Conservation (phyloP, 2,888 invertebrate species). For the Melieria omissa region DNA sequence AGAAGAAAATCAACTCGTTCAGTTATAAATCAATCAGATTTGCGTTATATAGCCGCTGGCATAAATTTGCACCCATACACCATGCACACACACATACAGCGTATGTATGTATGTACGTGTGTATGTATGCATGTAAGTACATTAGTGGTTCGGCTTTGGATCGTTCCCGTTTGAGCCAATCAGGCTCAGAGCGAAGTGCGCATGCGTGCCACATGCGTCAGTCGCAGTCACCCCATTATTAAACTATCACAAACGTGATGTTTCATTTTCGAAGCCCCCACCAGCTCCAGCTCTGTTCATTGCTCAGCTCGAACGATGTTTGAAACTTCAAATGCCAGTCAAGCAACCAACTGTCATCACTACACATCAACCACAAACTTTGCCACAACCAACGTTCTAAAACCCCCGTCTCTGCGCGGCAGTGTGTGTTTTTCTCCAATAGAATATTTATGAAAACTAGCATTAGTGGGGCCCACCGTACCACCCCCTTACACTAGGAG, state of each 20-base stretch:
- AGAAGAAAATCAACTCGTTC: constrained; percentile 29
- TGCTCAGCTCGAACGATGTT: too few relatives aligned
- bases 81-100: background rate
- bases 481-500: background rate
- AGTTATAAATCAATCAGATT: constrained; percentile 62
- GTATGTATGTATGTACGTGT: background rate
- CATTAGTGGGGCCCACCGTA: constrained; percentile 12
- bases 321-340: background rate
- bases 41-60: constrained; percentile 51
- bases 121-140: background rate
- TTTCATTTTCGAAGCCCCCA: constrained; percentile 41
- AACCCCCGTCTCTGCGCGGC: background rate
- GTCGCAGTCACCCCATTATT: constrained; percentile 23
- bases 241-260: constrained; percentile 44
- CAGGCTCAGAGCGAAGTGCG: background rate
- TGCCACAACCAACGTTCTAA: background rate
- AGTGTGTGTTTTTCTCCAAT: constrained; percentile 23
- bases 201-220: background rate
- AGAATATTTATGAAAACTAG: constrained; percentile 32
- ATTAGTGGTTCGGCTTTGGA: too few relatives aligned
- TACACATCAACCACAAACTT: constrained; percentile 13
- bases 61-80: constrained; percentile 41
- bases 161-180: too few relatives aligned
- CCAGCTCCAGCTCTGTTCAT: background rate
- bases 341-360: constrained; percentile 28